Evolutionary conservation across 2,888 invertebrate species (phyloP).

Genomic region (Amiota minor): DNA sequence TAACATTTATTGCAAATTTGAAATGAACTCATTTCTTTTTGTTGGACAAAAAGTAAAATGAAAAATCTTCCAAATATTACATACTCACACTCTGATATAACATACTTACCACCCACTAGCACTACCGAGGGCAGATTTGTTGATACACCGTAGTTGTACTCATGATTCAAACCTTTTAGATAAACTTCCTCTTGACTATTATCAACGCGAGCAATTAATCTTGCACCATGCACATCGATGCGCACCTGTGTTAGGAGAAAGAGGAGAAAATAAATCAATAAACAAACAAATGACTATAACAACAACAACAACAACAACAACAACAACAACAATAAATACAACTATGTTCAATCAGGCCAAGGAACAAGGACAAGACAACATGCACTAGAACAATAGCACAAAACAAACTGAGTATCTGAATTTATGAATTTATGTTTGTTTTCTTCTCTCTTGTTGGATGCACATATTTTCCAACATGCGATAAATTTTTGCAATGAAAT

Average conservation of each 20-base stretch:
- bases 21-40: no score
- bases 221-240: conserved; percentile 89
- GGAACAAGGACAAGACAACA: conserved; percentile 15
- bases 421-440: conserved; percentile 19
- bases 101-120: conserved; percentile 85
- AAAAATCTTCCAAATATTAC: no score
- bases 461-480: conserved; percentile 38
- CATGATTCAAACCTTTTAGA: conserved; percentile 86
- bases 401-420: conserved; percentile 63
- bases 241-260: conserved; percentile 75
- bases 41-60: no score
- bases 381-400: conserved; percentile 38
- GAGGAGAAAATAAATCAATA: conserved; percentile 56
- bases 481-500: conserved; percentile 65
- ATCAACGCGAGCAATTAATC: conserved; percentile 90
- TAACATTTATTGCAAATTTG: no score
- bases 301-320: conserved; percentile 39
- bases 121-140: conserved; percentile 91
- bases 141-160: conserved; percentile 89
- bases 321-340: background rate
- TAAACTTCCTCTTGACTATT: conserved; percentile 86
- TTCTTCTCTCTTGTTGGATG: background rate
- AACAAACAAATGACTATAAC: conserved; percentile 34
- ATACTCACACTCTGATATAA: no score
- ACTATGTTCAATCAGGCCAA: conserved; percentile 7